Conservation (phyloP, 2,797 vertebrate species). For the Amblyraja radiata region DNA sequence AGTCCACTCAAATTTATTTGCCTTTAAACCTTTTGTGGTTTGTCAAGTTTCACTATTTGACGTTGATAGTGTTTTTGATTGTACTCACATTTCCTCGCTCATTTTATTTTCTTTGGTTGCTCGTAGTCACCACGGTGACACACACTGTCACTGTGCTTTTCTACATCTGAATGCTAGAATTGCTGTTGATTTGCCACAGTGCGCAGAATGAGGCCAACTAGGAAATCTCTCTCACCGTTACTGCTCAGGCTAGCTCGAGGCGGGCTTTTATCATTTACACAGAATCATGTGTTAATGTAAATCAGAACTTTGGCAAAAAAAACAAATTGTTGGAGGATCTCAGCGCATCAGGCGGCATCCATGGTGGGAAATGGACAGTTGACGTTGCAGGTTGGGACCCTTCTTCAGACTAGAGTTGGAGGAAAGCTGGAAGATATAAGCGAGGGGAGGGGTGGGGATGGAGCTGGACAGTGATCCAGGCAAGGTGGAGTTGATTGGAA, state of each 20-base stretch:
- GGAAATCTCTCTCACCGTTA: neutral
- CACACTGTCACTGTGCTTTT: neutral
- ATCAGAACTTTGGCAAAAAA: neutral
- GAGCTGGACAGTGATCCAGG: no score
- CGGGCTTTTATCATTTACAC: neutral
- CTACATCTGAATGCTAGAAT: neutral
- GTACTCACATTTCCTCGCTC: neutral
- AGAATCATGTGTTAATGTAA: neutral
- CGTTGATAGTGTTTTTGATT: neutral
- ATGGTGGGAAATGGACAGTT: no score
- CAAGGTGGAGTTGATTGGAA: no score
- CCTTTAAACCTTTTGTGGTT: neutral
- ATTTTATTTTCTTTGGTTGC: neutral
- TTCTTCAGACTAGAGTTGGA: no score
- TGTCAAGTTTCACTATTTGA: neutral
- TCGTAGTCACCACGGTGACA: neutral
- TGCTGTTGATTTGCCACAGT: neutral
- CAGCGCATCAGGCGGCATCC: no score
- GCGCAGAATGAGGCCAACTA: slow-evolving; percentile 26
- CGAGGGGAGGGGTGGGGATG: no score
- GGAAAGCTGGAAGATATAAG: no score
- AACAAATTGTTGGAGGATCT: no score
- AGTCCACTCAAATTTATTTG: no score
- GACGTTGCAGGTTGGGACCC: no score
- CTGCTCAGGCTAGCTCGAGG: neutral